Evolutionary conservation across 2,797 vertebrate genomes (phyloP), one percentile per base, ranked within the genome.

Genomic region (Epinephelus coioides): DNA sequence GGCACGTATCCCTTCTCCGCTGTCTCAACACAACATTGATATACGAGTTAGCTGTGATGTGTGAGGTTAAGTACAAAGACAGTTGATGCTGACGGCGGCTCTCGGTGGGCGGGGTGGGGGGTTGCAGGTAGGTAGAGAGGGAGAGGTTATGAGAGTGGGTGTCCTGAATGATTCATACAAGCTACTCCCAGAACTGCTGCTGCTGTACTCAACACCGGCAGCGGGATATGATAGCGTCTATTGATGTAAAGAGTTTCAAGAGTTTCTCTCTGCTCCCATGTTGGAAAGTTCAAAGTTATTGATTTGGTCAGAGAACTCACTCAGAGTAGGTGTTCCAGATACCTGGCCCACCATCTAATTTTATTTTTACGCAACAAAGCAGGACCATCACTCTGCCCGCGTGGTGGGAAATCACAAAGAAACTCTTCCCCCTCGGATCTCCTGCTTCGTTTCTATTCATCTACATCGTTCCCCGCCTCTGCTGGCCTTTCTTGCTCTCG

Each of bases 21-120:
- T 76, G 89, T 91, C 90, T 90, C 86, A 84, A 78, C 79, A 40
- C 86, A 62, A 30, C 90, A 92, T 91, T 91, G 92, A 93, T 93
- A 75, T 91, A 90, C 12, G 82, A 92, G 92, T 94, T 93, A 93
- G 88, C 85, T 82, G 84, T 89, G 90, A 93, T 90, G 85, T 87
- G 81, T 76, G 84, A 88, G 93, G 93, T 94, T 94, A 93, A 94
- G 90, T 92, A 92, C 91, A 92, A 92, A 94, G 91, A 89, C 85
- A 17, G 90, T 81, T 68, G 88, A 82, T 53, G 91, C 87, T 89
- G 85, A 70, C 46, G 86, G 88, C 82, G 68, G 77, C 80, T 81
- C 34, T 8, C 64, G 83, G 93, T 91, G 88, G 90, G 91, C 43
- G 86, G 62, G 46, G 46, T 50, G 25, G 71, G 69, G 38, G 70